These are phyloP conservation scores for Alviniconcha marisindica DNA, from an alignment of 1,140 invertebrate genomes.

Conservation along the genomic window DNA sequence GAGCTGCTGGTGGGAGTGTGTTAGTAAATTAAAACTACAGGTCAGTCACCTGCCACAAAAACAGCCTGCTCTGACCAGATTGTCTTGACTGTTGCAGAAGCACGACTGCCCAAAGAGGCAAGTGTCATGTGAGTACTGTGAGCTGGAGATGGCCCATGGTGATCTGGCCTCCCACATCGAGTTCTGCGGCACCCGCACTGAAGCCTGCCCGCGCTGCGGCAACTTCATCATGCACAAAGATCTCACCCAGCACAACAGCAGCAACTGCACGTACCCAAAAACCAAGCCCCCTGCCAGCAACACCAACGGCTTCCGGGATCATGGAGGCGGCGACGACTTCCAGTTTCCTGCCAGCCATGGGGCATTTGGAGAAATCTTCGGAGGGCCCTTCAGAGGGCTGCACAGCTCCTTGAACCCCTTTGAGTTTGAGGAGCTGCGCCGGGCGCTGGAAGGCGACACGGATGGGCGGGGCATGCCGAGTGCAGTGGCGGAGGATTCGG, in stretches of 20 bases:
- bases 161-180: constrained; percentile 80
- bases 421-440: constrained; percentile 15
- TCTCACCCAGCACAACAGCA: constrained; percentile 80
- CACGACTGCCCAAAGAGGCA: constrained; percentile 69
- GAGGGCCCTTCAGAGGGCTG: not conserved
- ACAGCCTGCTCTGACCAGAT: too few species aligned
- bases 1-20: too few species aligned
- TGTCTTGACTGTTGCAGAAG: too few species aligned
- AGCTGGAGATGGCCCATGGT: constrained; percentile 80
- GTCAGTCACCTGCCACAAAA: too few species aligned
- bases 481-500: constrained; percentile 4
- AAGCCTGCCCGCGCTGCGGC: constrained; percentile 81
- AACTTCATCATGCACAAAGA: constrained; percentile 84
- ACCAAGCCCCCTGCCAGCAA: constrained; percentile 48
- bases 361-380: constrained; percentile 36
- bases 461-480: constrained; percentile 5
- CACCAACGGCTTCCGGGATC: not conserved
- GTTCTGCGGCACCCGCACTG: constrained; percentile 83
- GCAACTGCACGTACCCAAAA: constrained; percentile 75
- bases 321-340: not conserved
- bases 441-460: not conserved
- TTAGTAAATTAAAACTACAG: too few species aligned
- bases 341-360: constrained; percentile 49
- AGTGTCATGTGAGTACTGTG: constrained; percentile 80
- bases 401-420: constrained; percentile 8